Evolutionary conservation across 2,113 vertebrate species (phyloP).

Genomic region (Andinoacara biseriatus): DNA sequence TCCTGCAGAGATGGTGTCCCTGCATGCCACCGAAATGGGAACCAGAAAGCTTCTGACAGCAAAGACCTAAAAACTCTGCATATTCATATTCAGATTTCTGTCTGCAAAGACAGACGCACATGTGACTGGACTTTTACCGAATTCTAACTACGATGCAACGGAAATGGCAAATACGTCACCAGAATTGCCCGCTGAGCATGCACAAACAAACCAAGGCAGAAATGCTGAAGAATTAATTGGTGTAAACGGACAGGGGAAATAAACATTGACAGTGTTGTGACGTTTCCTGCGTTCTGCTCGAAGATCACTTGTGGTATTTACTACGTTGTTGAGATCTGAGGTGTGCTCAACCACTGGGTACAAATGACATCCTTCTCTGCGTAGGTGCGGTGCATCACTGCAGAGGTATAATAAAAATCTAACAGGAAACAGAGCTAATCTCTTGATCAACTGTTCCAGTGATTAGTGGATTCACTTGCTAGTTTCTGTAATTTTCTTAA

Average conservation of each 20-base stretch:
- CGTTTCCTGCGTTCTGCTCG: neutral
- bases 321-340: neutral
- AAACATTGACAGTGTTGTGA: neutral
- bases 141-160: neutral
- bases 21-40: neutral
- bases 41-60: neutral
- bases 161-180: neutral
- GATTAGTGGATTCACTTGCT: neutral
- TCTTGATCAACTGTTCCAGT: neutral
- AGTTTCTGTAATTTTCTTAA: neutral
- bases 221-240: neutral
- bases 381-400: neutral
- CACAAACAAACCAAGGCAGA: neutral
- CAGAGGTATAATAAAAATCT: neutral
- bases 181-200: neutral
- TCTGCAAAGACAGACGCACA: too few relatives aligned
- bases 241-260: neutral
- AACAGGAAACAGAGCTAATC: neutral
- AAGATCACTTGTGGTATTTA: conserved; percentile 5
- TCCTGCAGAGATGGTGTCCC: neutral
- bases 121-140: neutral
- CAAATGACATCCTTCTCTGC: neutral
- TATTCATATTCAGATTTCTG: too few relatives aligned
- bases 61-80: neutral
- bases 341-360: neutral